Conservation (phyloP, 2,888 invertebrate species). For the Automeris io region DNA sequence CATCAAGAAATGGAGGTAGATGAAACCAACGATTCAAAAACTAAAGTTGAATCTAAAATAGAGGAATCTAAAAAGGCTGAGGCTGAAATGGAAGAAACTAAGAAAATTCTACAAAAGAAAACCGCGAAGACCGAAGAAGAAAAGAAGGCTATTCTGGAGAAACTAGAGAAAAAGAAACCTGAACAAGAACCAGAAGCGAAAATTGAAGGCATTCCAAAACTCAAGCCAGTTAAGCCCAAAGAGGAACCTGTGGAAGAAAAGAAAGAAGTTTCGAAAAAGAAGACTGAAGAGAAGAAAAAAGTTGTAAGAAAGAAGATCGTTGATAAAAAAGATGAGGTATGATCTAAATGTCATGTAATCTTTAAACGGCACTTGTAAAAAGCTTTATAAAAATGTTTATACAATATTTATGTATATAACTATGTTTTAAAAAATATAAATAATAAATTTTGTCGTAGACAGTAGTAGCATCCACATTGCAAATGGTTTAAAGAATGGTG, state of each 20-base stretch:
- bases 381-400: neutral
- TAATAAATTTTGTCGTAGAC: neutral
- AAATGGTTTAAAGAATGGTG: constrained; percentile 4
- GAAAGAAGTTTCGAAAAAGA: constrained; percentile 61
- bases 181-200: constrained; percentile 73
- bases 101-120: constrained; percentile 62
- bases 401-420: constrained; percentile 1
- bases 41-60: constrained; percentile 49
- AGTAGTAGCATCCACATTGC: constrained; percentile 4
- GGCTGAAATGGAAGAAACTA: constrained; percentile 67
- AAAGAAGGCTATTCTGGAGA: constrained; percentile 69
- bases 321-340: constrained; percentile 69
- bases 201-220: constrained; percentile 79
- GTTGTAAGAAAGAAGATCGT: constrained; percentile 69
- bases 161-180: constrained; percentile 69
- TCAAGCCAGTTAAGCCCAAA: constrained; percentile 73
- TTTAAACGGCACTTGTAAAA: constrained; percentile 1
- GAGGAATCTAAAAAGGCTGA: constrained; percentile 48
- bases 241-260: constrained; percentile 65
- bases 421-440: neutral
- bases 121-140: constrained; percentile 69
- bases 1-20: constrained; percentile 41
- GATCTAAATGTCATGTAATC: constrained; percentile 26
- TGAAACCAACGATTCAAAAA: constrained; percentile 50
- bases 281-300: constrained; percentile 68